Evolutionary conservation across 2,888 invertebrate genomes (phyloP).

Genomic region (Polydesmus complanatus): DNA sequence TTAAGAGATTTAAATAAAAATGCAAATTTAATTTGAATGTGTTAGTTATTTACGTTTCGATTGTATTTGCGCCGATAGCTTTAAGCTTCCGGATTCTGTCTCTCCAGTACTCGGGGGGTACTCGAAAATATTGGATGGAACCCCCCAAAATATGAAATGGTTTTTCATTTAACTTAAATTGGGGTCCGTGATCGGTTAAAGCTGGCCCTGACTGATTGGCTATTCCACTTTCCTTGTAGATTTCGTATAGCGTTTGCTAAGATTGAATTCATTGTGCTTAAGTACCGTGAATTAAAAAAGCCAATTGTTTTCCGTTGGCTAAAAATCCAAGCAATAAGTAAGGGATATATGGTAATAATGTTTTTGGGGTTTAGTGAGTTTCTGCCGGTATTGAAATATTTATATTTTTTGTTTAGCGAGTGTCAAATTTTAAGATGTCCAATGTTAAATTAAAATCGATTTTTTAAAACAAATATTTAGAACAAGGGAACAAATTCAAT

Average conservation of each 20-base stretch:
- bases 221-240: slow-evolving; percentile 34
- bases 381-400: too few relatives aligned
- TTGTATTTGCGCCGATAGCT: slow-evolving; percentile 39
- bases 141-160: slow-evolving; percentile 35
- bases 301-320: too few relatives aligned
- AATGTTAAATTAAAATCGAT: too few relatives aligned
- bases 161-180: slow-evolving; percentile 21
- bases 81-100: slow-evolving; percentile 38
- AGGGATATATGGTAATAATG: too few relatives aligned
- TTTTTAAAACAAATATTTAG: too few relatives aligned
- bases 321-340: too few relatives aligned
- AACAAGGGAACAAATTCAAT: too few relatives aligned
- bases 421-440: too few relatives aligned
- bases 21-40: background rate
- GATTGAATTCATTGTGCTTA: too few relatives aligned
- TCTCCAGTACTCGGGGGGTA: slow-evolving; percentile 39
- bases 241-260: slow-evolving; percentile 32
- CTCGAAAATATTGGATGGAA: slow-evolving; percentile 41
- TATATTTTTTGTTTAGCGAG: too few relatives aligned
- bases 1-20: background rate
- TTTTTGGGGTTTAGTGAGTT: too few relatives aligned
- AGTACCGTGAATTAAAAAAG: too few relatives aligned
- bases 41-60: slow-evolving; percentile 34
- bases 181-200: slow-evolving; percentile 13
- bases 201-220: slow-evolving; percentile 15